Base-by-base conservation (phyloP, 2,888 invertebrate genomes). In the Neoitamus cyanurus region DNA sequence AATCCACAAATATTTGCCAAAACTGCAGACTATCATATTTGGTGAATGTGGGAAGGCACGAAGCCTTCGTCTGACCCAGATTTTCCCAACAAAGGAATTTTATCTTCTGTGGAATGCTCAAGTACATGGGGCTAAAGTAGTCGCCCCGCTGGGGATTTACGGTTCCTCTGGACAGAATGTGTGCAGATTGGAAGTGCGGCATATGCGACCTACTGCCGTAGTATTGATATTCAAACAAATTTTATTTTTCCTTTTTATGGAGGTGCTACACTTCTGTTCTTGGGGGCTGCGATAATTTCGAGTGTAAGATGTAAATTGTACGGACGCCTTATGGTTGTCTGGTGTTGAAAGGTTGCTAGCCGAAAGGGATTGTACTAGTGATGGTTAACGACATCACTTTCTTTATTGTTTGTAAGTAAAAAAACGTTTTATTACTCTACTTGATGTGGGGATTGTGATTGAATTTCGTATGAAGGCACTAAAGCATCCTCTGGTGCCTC, bases 141-240 rank as follows among this genome's bases (percentile, higher is more conserved):
- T 69, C 25, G 48, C 36, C 37, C 20, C 37, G 25, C 25, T 58
- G 69, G 37, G 30, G 82, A 82, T 82, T 82, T 69, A 37, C 28
- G 82, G 69, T 7, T 36, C 20, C 9, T 15, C 36, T 25, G 37
- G 69, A 25, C 36, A 37, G 75, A 28, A 69, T 69, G 30, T 69
- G 30, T 37, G 37, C 36, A 36, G 36, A 69, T 82, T 37, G 69
- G 34, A 28, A 36, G 30, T 69, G 69, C 20, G 82, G 37, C 82
- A 82, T 69, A 37, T 82, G 36, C 31, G 69, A 69, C 34, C 68
- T 68, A 34, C 15, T 82, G 25, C 37, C 82, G 42, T 69, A 15
- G 69, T 37, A 82, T 68, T 82, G 82, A 68, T 68, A 82, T 82
- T 82, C 69, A 82, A 77, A 46, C 36, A 69, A 69, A 69, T 82